Evolutionary conservation across 2,888 invertebrate genomes (phyloP).

Genomic region (Thymelicus acteon): DNA sequence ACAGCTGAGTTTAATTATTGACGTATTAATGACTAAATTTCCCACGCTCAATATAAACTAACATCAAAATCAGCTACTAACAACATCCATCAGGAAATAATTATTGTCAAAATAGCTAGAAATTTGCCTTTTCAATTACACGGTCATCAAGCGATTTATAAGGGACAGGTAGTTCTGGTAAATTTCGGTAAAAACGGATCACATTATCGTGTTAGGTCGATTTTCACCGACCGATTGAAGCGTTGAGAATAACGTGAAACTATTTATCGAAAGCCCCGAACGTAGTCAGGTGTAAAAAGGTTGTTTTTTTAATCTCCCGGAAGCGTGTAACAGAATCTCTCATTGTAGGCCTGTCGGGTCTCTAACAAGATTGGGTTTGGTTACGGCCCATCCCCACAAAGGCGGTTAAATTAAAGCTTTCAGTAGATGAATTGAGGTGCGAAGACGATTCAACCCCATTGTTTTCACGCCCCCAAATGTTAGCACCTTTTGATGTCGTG

Average conservation of each 20-base stretch:
- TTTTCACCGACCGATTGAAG: constrained; percentile 40
- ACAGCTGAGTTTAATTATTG: too few relatives aligned
- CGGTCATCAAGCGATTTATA: constrained; percentile 39
- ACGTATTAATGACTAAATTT: neutral
- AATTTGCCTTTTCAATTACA: constrained; percentile 39
- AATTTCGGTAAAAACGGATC: constrained; percentile 26
- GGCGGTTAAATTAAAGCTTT: constrained; percentile 59
- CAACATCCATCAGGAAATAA: constrained; percentile 2
- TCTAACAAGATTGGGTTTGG: constrained; percentile 70
- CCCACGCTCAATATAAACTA: constrained; percentile 12
- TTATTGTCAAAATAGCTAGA: constrained; percentile 19
- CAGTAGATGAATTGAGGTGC: constrained; percentile 51
- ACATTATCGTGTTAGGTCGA: constrained; percentile 30
- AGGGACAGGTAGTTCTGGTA: constrained; percentile 27
- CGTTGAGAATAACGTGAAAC: constrained; percentile 41
- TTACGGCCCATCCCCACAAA: constrained; percentile 56
- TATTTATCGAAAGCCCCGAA: constrained; percentile 45
- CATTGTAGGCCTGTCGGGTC: constrained; percentile 61
- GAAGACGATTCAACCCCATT: constrained; percentile 44
- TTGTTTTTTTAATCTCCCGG: constrained; percentile 64
- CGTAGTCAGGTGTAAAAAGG: constrained; percentile 72
- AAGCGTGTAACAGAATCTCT: constrained; percentile 71
- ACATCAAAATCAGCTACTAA: constrained; percentile 5
- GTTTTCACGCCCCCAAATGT: constrained; percentile 27
- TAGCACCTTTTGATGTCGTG: constrained; percentile 24